These are phyloP conservation scores for Synergus itoensis DNA, from an alignment of 2,888 invertebrate genomes.

Conservation along the genomic window DNA sequence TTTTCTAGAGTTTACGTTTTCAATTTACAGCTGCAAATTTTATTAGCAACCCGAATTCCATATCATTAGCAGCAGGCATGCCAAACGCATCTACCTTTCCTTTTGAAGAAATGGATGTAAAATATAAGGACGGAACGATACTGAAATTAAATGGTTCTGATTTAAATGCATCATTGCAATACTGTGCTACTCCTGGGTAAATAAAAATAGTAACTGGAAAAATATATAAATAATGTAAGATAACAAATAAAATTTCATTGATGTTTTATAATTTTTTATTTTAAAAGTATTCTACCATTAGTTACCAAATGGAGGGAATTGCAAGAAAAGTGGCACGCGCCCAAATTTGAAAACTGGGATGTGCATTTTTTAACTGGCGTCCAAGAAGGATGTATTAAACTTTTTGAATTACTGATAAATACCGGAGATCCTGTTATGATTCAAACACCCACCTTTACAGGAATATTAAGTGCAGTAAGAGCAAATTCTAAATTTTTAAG, in stretches of 20 bases:
- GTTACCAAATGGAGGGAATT: constrained; percentile 82
- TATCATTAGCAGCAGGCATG: constrained; percentile 85
- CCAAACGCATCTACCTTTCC: constrained; percentile 86
- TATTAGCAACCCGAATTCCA: constrained; percentile 76
- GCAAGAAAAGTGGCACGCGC: constrained; percentile 82
- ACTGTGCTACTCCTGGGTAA: constrained; percentile 85
- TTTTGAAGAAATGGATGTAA: constrained; percentile 81
- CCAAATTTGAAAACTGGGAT: constrained; percentile 81
- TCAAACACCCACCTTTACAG: constrained; percentile 85
- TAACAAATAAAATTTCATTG: too few relatives aligned
- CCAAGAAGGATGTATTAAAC: constrained; percentile 87
- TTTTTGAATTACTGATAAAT: constrained; percentile 84
- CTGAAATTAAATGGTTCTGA: constrained; percentile 80
- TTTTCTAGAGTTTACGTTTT: too few relatives aligned
- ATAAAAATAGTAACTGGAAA: neutral
- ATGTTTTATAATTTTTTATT: neutral
- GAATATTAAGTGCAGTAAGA: constrained; percentile 79
- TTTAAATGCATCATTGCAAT: constrained; percentile 84
- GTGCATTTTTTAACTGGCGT: constrained; percentile 85
- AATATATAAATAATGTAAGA: too few relatives aligned
- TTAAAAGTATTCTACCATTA: constrained; percentile 80
- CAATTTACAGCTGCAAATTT: constrained; percentile 64
- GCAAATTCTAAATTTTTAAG: neutral
- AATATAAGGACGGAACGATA: constrained; percentile 79
- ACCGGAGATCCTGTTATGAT: constrained; percentile 85